phyloP scores from a whole-genome alignment of 2,113 vertebrate species.

The Antennarius striatus region DNA sequence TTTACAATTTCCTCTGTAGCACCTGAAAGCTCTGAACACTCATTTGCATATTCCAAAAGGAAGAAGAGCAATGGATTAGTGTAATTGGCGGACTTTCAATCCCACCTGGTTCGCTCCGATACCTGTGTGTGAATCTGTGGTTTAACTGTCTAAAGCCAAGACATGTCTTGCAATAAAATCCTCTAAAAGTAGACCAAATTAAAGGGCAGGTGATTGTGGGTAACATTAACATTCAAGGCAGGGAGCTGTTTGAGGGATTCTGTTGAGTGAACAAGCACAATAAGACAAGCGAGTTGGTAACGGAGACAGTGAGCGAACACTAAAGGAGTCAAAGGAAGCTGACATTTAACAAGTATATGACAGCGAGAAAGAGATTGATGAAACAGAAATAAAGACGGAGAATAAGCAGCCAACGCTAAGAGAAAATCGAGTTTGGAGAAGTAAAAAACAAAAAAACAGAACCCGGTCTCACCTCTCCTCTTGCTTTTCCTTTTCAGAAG shows the following conservation, averaged over 20 bases:
- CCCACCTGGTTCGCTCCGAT: slow-evolving; percentile 23
- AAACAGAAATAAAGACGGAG: neutral
- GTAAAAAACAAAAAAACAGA: slow-evolving; percentile 1
- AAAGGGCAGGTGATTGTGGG: slow-evolving; percentile 10
- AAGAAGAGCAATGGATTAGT: slow-evolving; percentile 51
- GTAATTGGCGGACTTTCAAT: slow-evolving; percentile 26
- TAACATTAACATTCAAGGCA: neutral
- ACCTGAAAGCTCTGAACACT: slow-evolving; percentile 55
- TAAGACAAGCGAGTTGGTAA: slow-evolving; percentile 6
- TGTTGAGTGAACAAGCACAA: neutral
- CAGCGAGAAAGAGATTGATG: neutral
- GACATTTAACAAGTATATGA: slow-evolving; percentile 5
- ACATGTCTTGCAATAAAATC: slow-evolving; percentile 16
- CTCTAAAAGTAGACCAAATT: slow-evolving; percentile 34
- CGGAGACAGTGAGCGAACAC: slow-evolving; percentile 17
- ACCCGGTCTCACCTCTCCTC: slow-evolving; percentile 63
- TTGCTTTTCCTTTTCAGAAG: slow-evolving; percentile 58
- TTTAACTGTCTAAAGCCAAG: slow-evolving; percentile 10
- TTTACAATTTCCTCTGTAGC: slow-evolving; percentile 49
- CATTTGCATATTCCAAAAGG: slow-evolving; percentile 52
- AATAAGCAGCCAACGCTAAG: neutral
- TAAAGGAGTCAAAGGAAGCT: slow-evolving; percentile 15
- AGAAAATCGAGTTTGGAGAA: neutral
- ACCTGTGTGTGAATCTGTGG: slow-evolving; percentile 14
- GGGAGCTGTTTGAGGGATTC: slow-evolving; percentile 10